Evolutionary conservation across 2,113 vertebrate species (phyloP), one percentile per base, ranked within the genome.

Genomic region (Anser cygnoides): DNA sequence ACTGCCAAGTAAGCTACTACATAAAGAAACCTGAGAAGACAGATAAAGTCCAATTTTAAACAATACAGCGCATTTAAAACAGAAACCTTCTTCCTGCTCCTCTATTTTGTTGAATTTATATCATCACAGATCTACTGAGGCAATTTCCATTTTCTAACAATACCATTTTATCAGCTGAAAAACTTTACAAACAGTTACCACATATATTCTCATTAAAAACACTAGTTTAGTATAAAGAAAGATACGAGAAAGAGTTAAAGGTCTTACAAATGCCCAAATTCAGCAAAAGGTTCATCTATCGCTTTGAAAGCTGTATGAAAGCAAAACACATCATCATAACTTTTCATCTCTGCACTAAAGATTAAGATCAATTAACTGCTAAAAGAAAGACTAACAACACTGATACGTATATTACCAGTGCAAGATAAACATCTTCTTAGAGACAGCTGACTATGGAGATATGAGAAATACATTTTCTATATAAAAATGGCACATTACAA

Each of bases 81-180:
- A 86, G 43, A 92, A 93, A 68, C n/a, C 58, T 78, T 80, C 76
- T 92, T 93, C 88, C 79, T 50, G 46, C 29, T 82, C 72, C 62
- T 93, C 78, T 92, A 11, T 65, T 90, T 79, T 84, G 62, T 89
- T 71, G 49, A 63, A 65, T 44, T 83, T 84, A 26, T 78, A 89
- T 73, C 17, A 2, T 65, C 68, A 52, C 12, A 31, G 83, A 88
- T 75, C 50, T 78, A 70, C 19, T 89, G 14, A 63, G 21, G 49
- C 0, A 1, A 80, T 72, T 81, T 68, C 39, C 19, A 41, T 72
- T 72, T 35, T 75, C 57, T 70, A 88, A 84, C 39, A 83, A 25
- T 19, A 76, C 13, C 31, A 71, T 63, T 93, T 92, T 57, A 90
- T 70, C 86, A 93, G 29, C n/a, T 85, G 41, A 90, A 92, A 87